Conservation (phyloP, 1,140 invertebrate species). For the Leptonema lineaticorne region DNA sequence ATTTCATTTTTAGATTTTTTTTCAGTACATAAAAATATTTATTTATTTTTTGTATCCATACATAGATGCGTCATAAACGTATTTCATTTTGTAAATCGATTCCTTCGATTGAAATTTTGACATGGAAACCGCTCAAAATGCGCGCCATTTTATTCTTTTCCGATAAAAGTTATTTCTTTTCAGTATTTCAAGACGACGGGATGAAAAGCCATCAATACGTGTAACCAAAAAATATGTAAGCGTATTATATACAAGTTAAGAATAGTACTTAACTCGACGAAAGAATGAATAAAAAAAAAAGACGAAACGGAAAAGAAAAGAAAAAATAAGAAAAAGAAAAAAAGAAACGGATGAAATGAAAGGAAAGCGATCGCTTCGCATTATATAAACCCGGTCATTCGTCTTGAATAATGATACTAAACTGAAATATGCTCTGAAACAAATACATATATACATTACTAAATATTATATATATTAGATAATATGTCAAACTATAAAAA, state of each 20-base stretch:
- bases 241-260: too few species aligned
- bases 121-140: background rate
- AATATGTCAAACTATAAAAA: too few species aligned
- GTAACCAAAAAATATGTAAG: too few species aligned
- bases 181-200: background rate
- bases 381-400: background rate
- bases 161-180: constrained; percentile 16
- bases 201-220: too few species aligned
- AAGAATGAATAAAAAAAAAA: too few species aligned
- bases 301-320: background rate
- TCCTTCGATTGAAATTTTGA: constrained; percentile 7
- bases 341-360: background rate
- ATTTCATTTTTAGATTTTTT: too few species aligned
- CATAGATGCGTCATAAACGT: background rate
- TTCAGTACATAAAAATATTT: too few species aligned
- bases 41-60: background rate
- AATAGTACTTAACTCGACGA: too few species aligned
- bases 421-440: background rate
- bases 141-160: constrained; percentile 15
- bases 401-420: background rate
- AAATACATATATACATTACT: background rate
- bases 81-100: constrained; percentile 2
- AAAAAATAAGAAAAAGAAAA: background rate
- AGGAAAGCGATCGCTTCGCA: constrained; percentile 1
- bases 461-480: too few species aligned